These are phyloP conservation scores for Acrobeloides nanus DNA, from an alignment of 2,888 invertebrate genomes.

Conservation along the genomic window DNA sequence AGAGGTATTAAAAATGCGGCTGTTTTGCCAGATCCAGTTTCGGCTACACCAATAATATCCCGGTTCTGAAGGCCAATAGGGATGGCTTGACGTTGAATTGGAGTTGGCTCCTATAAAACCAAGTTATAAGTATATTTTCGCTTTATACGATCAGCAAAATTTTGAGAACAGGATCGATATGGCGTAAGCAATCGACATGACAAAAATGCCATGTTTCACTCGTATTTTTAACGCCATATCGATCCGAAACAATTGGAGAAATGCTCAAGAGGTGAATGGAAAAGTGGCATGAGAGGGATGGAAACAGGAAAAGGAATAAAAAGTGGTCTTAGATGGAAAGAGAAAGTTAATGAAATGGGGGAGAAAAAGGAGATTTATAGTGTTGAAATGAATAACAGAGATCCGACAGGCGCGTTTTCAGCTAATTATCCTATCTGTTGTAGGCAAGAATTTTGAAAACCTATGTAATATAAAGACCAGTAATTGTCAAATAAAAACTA, in stretches of 20 bases:
- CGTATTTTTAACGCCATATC: too few species aligned
- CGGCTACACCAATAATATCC: conserved; percentile 96
- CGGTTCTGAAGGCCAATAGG: conserved; percentile 74
- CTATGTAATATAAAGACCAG: conserved; percentile 1
- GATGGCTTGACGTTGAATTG: conserved; percentile 97
- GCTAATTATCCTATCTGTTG: too few species aligned
- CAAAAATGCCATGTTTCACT: too few species aligned
- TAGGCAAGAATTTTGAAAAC: too few species aligned
- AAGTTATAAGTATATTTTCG: background rate
- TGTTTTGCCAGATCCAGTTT: conserved; percentile 98
- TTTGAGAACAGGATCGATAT: too few species aligned
- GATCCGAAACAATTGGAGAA: too few species aligned
- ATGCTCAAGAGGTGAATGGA: too few species aligned
- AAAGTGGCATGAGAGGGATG: too few species aligned
- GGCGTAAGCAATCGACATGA: too few species aligned
- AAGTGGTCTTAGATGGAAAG: conserved; percentile 3
- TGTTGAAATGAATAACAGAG: too few species aligned
- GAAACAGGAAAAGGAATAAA: conserved; percentile 3
- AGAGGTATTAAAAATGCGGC: conserved; percentile 93
- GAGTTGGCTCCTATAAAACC: conserved; percentile 73
- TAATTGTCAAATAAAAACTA: conserved; percentile 1
- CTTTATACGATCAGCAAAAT: conserved; percentile 1
- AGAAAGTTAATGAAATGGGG: background rate
- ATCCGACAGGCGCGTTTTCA: too few species aligned
- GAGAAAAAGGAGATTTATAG: too few species aligned